Conservation (phyloP, 2,797 vertebrate genomes). For the Natrix natrix region DNA sequence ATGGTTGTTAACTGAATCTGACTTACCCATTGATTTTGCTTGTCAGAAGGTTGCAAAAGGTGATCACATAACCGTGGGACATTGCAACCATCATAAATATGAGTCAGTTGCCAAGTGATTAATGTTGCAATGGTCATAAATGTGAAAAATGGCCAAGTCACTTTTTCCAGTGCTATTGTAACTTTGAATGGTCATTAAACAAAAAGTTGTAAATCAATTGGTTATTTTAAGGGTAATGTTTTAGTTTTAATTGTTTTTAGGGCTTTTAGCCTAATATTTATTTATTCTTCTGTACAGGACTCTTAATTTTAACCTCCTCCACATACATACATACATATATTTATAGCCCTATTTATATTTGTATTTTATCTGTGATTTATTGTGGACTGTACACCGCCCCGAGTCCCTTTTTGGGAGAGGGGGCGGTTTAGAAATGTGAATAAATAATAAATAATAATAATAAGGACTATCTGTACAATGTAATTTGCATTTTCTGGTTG, state of each 20-base stretch:
- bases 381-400: no score
- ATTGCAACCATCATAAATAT: not conserved
- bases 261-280: no score
- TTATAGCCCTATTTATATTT: no score
- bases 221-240: no score
- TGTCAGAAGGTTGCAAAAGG: not conserved
- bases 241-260: no score
- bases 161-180: not conserved
- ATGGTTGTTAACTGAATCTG: not conserved
- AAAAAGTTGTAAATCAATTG: not conserved
- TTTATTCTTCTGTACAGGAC: no score
- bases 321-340: no score
- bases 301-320: no score
- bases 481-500: not conserved
- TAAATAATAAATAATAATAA: no score
- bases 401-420: no score
- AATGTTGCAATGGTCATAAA: not conserved
- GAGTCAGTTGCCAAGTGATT: not conserved
- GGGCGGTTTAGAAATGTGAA: no score
- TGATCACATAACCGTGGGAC: not conserved
- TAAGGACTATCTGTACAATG: not conserved
- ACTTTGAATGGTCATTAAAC: not conserved
- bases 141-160: not conserved
- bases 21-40: not conserved
- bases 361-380: no score